Conservation (phyloP, 2,888 invertebrate species). For the Cataglyphis livida region DNA sequence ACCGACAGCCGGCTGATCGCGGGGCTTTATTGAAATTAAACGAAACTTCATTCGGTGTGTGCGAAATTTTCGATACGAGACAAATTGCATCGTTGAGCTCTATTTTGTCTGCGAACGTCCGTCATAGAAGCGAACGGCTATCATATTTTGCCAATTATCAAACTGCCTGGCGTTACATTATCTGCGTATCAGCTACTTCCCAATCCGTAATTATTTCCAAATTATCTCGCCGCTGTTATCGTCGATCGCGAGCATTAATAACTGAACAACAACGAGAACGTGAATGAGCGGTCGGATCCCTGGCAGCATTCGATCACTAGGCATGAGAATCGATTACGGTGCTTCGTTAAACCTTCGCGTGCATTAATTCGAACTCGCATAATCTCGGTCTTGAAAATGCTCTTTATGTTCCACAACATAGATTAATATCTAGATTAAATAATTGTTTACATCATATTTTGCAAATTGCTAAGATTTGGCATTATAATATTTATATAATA, state of each 20-base stretch:
- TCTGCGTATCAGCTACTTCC: conserved; percentile 43
- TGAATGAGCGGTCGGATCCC: conserved; percentile 21
- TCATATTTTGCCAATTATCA: conserved; percentile 46
- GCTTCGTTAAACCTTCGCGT: background rate
- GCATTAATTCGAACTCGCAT: conserved; percentile 22
- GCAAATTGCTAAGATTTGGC: background rate
- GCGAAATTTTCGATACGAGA: conserved; percentile 43
- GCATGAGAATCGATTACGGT: conserved; percentile 29
- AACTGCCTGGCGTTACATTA: conserved; percentile 28
- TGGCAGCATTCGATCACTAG: conserved; percentile 2
- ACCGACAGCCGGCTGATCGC: conserved; percentile 32
- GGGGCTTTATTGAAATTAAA: conserved; percentile 62
- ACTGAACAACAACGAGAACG: conserved; percentile 38
- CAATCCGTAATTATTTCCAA: conserved; percentile 47
- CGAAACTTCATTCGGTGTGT: conserved; percentile 46
- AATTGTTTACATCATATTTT: background rate
- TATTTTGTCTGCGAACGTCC: conserved; percentile 23
- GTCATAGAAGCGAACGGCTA: conserved; percentile 30
- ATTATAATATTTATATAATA: background rate
- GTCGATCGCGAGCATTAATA: conserved; percentile 40
- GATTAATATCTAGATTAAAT: background rate
- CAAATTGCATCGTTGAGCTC: conserved; percentile 36
- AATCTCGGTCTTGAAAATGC: conserved; percentile 13
- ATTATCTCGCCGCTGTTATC: conserved; percentile 41
- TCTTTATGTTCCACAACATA: background rate